Base-by-base conservation (phyloP, 1,140 invertebrate species). In the Ladona fulva region DNA sequence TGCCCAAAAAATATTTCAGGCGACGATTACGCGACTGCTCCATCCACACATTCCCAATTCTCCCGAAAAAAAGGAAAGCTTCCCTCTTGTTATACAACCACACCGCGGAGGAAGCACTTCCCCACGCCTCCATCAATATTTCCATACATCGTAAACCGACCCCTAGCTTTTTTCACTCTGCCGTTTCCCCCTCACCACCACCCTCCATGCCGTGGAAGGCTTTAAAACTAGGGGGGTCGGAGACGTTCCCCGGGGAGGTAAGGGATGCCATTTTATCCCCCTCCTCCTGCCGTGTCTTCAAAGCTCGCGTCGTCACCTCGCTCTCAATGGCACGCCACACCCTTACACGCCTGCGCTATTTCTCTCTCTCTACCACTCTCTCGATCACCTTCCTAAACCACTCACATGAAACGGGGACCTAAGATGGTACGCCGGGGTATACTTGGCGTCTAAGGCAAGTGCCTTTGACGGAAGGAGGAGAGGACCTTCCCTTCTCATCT, bases 111-210 rank as follows among this genome's bases (percentile, higher is more conserved):
- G 52, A 66, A 66, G 52, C 52, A 66, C 52, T 66, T 12, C 52
- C 52, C 52, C 5, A 66, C 52, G 52, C 52, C 52, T 16, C 52
- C 52, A 66, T 66, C 52, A 66, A 66, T 66, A 66, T 66, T 66
- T 66, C 52, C 52, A 19, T 66, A 66, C 52, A 66, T 66, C 52
- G 52, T 66, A 66, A 66, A 66, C 52, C 52, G 52, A 66, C 52
- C 52, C 52, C 52, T 66, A 16, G 52, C 1, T 16, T 66, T 22
- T 66, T 66, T 66, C 52, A 22, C 52, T 22, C 52, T 66, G 16
- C 52, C 52, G 1, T 12, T 3, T 22, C 52, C 12, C 52, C 52
- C n/a, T 66, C 52, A 66, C n/a, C 52, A 16, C 14, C 44, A 10
- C 44, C 44, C 44, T 10, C 44, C 44, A 10, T 19, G 44, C 10